These are phyloP conservation scores for Drosophila elegans DNA, from an alignment of 1,140 invertebrate genomes.

Conservation along the genomic window DNA sequence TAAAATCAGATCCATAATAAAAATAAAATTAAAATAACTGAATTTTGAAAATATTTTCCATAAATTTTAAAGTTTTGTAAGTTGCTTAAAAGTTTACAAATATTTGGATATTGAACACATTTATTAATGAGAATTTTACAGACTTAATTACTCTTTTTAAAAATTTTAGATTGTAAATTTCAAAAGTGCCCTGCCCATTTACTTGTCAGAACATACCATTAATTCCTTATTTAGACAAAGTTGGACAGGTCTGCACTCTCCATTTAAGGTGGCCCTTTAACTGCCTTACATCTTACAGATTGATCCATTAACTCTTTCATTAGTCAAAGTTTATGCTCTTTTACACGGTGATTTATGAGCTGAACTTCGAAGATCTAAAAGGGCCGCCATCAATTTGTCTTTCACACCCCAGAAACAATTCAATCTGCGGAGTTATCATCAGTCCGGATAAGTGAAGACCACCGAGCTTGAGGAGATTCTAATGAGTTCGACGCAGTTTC, in stretches of 20 bases:
- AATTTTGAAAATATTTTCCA: too few species aligned
- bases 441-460: constrained; percentile 45
- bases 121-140: background rate
- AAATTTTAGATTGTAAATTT: background rate
- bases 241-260: background rate
- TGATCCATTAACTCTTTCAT: constrained; percentile 58
- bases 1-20: too few species aligned
- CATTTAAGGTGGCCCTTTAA: constrained; percentile 1
- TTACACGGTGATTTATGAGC: constrained; percentile 55
- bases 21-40: too few species aligned
- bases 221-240: background rate
- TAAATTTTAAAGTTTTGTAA: background rate
- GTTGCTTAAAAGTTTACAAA: background rate
- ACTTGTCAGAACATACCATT: background rate
- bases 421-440: constrained; percentile 56
- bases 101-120: background rate
- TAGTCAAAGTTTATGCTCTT: constrained; percentile 49
- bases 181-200: background rate
- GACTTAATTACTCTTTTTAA: background rate
- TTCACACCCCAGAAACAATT: constrained; percentile 49
- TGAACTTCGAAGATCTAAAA: constrained; percentile 37
- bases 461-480: constrained; percentile 26
- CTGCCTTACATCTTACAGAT: constrained; percentile 10
- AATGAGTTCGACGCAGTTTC: constrained; percentile 22
- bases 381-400: constrained; percentile 45